These are phyloP conservation scores for Uria aalge DNA, from an alignment of 2,113 vertebrate species.

Conservation along the genomic window DNA sequence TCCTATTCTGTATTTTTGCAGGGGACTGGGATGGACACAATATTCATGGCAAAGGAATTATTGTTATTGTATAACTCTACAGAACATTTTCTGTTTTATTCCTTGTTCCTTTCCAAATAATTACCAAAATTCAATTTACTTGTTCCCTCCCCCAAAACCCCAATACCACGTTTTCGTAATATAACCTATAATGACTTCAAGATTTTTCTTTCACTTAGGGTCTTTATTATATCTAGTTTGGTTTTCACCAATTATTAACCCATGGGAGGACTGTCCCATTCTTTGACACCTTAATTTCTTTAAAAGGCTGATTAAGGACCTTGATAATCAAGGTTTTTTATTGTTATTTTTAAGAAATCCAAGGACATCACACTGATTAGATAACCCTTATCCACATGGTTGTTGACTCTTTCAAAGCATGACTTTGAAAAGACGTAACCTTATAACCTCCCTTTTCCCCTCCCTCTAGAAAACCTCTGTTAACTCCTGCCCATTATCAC, in stretches of 20 bases:
- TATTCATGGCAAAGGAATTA: not conserved
- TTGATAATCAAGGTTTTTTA: not conserved
- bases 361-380: conserved; percentile 46
- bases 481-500: not conserved
- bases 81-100: not conserved
- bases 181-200: not conserved
- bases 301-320: conserved; percentile 3
- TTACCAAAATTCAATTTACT: not conserved
- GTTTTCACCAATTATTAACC: conserved; percentile 44
- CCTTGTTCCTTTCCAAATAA: not conserved
- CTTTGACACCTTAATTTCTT: not conserved
- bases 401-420: conserved; percentile 28
- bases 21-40: not conserved
- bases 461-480: not conserved
- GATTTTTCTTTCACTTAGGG: not conserved
- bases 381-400: conserved; percentile 20
- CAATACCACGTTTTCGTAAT: not conserved
- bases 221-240: not conserved
- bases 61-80: not conserved
- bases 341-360: conserved; percentile 14
- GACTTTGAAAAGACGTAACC: conserved; percentile 28
- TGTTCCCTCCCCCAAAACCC: not conserved
- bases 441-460: not conserved
- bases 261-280: not conserved
- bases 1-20: not conserved